phyloP scores from a whole-genome alignment of 2,888 invertebrate genomes.

The Rotaria socialis region DNA sequence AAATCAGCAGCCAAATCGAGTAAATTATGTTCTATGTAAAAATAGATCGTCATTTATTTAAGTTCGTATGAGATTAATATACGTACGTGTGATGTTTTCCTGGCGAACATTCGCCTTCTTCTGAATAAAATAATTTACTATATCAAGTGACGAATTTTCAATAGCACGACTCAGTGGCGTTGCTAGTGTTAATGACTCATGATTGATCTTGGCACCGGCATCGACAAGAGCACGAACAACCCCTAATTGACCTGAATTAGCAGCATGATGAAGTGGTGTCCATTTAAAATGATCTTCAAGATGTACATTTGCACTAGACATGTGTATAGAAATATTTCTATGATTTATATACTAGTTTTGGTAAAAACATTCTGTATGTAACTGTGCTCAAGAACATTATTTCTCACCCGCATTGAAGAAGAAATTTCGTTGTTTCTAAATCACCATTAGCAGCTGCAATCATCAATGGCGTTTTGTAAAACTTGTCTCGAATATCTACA shows the following conservation, averaged over 20 bases:
- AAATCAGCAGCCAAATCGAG: conserved; percentile 51
- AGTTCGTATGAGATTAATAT: background rate
- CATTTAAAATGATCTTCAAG: conserved; percentile 59
- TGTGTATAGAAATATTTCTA: too few species aligned
- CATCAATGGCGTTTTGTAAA: conserved; percentile 10
- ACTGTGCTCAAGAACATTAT: background rate
- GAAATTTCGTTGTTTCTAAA: conserved; percentile 43
- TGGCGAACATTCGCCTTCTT: conserved; percentile 56
- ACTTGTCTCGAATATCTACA: conserved; percentile 53
- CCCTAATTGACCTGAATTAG: conserved; percentile 57
- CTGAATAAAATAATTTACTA: conserved; percentile 56
- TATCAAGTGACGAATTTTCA: conserved; percentile 36
- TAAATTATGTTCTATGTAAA: conserved; percentile 13
- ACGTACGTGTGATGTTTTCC: conserved; percentile 50
- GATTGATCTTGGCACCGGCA: conserved; percentile 57
- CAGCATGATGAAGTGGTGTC: conserved; percentile 60
- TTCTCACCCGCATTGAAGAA: conserved; percentile 48
- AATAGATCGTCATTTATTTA: background rate
- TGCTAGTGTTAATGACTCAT: conserved; percentile 56
- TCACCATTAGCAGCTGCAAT: conserved; percentile 41
- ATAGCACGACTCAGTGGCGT: conserved; percentile 53
- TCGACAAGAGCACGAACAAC: conserved; percentile 54
- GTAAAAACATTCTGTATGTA: background rate
- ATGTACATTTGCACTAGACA: conserved; percentile 54
- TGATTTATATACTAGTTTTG: too few species aligned